A percentile compares a stretch with the other conserved stretches of the same genome.
These are phyloP conservation scores for Crioceris asparagi DNA, from an alignment of 2,888 invertebrate species.

Conservation along the genomic window DNA sequence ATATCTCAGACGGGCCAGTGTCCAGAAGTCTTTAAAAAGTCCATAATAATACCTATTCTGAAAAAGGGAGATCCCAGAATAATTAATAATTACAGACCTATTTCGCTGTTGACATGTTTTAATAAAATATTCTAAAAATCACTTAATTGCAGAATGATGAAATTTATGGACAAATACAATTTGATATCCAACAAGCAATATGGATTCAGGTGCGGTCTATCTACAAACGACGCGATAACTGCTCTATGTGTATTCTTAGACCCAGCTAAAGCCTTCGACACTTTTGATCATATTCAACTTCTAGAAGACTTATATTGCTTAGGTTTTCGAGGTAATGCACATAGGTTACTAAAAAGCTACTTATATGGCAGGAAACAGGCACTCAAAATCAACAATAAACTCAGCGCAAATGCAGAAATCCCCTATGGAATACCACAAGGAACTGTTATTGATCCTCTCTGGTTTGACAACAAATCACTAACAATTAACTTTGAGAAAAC, in stretches of 20 bases:
- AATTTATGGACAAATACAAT: constrained; percentile 4
- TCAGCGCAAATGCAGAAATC: neutral
- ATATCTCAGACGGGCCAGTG: neutral
- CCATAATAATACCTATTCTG: constrained; percentile 4
- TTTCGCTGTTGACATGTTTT: constrained; percentile 4
- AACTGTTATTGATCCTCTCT: constrained; percentile 1
- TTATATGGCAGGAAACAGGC: constrained; percentile 2
- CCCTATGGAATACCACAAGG: constrained; percentile 6
- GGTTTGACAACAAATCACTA: constrained; percentile 1
- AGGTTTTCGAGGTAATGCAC: neutral
- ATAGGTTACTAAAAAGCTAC: neutral
- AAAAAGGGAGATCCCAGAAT: constrained; percentile 4
- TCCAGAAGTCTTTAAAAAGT: constrained; percentile 2
- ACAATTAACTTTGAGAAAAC: constrained; percentile 4
- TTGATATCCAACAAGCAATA: constrained; percentile 6
- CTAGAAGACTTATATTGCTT: constrained; percentile 2
- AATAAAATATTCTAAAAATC: constrained; percentile 6
- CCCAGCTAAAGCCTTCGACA: constrained; percentile 5
- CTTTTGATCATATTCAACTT: constrained; percentile 1
- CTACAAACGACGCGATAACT: neutral
- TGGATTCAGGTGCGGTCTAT: constrained; percentile 2
- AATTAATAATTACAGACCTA: constrained; percentile 8
- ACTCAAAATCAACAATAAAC: constrained; percentile 1
- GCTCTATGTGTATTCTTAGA: constrained; percentile 3
- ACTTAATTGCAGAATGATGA: constrained; percentile 4